phyloP scores from a whole-genome alignment of 2,113 vertebrate genomes.

The Oncorhynchus gorbuscha region DNA sequence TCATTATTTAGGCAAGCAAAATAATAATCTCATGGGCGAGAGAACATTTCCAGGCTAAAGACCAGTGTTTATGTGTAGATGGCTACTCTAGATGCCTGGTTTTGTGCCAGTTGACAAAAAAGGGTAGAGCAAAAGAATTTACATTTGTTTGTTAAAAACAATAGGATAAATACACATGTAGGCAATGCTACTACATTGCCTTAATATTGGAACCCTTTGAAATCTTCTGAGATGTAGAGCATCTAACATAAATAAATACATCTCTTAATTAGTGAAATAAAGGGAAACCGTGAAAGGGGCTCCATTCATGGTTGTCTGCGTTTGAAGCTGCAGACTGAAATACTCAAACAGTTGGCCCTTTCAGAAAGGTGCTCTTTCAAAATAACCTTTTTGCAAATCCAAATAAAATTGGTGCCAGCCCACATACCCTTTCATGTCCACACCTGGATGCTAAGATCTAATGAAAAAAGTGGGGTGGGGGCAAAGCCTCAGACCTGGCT shows the following conservation, averaged over 20 bases:
- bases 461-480: constrained; percentile 12
- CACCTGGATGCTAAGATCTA: constrained; percentile 72
- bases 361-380: constrained; percentile 65
- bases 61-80: constrained; percentile 20
- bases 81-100: constrained; percentile 16
- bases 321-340: constrained; percentile 53
- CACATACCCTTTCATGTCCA: constrained; percentile 70
- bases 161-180: too few relatives aligned
- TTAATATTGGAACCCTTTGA: too few relatives aligned
- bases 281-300: constrained; percentile 53
- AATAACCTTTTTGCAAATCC: constrained; percentile 63
- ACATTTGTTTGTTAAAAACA: too few relatives aligned
- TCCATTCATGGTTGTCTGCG: constrained; percentile 69
- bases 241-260: too few relatives aligned
- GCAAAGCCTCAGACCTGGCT: constrained; percentile 40
- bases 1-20: constrained; percentile 49
- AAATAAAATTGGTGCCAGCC: constrained; percentile 67
- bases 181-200: too few relatives aligned
- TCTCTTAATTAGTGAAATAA: constrained; percentile 35
- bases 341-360: constrained; percentile 66
- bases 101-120: constrained; percentile 23
- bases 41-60: constrained; percentile 29
- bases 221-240: too few relatives aligned
- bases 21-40: background rate
- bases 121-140: constrained; percentile 5